These are phyloP conservation scores for Engystomops pustulosus DNA, from an alignment of 2,113 vertebrate genomes.

Conservation along the genomic window DNA sequence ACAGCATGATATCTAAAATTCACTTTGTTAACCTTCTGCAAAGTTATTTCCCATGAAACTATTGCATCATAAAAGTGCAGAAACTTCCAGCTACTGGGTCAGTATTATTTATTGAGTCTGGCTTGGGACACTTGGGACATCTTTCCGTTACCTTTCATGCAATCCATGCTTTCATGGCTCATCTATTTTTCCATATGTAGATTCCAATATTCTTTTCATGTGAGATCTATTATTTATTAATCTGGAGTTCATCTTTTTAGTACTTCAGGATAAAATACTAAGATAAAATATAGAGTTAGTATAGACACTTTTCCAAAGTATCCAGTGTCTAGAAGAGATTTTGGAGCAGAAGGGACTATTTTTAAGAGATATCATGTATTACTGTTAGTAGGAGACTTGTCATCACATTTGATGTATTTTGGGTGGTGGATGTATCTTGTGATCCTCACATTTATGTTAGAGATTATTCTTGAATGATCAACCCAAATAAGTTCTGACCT, in stretches of 20 bases:
- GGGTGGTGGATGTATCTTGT: not conserved
- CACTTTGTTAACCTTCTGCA: not conserved
- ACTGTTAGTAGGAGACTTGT: not conserved
- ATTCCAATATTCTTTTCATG: slow-evolving; percentile 10
- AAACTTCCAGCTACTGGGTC: not conserved
- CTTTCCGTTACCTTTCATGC: not conserved
- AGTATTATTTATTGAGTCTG: not conserved
- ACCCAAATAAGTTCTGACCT: slow-evolving; percentile 11
- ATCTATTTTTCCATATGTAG: not conserved
- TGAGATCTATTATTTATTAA: not conserved
- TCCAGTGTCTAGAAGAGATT: not conserved
- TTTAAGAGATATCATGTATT: too few relatives aligned
- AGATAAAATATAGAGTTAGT: not conserved
- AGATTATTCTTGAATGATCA: not conserved
- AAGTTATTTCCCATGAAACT: not conserved
- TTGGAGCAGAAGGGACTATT: not conserved
- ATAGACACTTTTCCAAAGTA: not conserved
- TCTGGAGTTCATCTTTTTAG: not conserved
- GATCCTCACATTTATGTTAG: not conserved
- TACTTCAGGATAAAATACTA: not conserved
- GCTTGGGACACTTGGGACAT: not conserved
- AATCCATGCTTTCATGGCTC: not conserved
- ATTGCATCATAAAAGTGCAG: not conserved
- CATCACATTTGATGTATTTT: not conserved
- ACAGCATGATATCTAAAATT: not conserved